Base-by-base conservation (phyloP, 2,888 invertebrate genomes). In the Loripinus fragilis region DNA sequence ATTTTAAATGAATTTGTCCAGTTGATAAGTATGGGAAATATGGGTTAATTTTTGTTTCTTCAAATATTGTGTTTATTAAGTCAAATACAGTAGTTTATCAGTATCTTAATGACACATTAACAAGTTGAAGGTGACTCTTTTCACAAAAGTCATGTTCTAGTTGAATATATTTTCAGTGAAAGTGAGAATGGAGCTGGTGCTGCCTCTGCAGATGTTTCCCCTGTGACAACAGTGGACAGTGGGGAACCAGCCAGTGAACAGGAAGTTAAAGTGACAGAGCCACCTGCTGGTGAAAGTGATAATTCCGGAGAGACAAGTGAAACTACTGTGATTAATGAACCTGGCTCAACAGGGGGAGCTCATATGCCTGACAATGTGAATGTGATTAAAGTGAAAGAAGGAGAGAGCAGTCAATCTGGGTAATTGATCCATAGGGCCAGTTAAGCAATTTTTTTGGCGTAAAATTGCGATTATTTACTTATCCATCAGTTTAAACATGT, bases 291-390 rank as follows among this genome's bases (percentile, higher is more conserved):
- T 10, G 23, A 67, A 45, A 33, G 50, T 42, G 48, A 50, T 10
- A 68, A 76, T 35, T 60, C 52, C 42, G 86, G 75, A 48, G 75
- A 75, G 42, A 76, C 50, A 17, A 67, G 68, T 30, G 73, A 70
- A 64, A 17, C 50, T 25, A 80, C 75, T 28, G 45, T 48, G 0
- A 45, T 35, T 12, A 77, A 77, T 66, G 79, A 77, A 50, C 76
- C 82, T 23, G 33, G 71, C 25, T 74, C 81, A 15, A 78, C 71
- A 15, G 72, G 60, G 10, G 60, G 75, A 1, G 77, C 83, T 23
- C 76, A 80, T 42, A 73, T 78, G 74, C 83, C 78, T 8, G 82
- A 82, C n/a, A 83, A 83, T 72, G 76, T 83, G 1, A 45, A 65
- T 28, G 3, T 67, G 41, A 45, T 67, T 5, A 41, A 45, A 45